phyloP scores from a whole-genome alignment of 2,113 vertebrate species.

The Numenius arquata region DNA sequence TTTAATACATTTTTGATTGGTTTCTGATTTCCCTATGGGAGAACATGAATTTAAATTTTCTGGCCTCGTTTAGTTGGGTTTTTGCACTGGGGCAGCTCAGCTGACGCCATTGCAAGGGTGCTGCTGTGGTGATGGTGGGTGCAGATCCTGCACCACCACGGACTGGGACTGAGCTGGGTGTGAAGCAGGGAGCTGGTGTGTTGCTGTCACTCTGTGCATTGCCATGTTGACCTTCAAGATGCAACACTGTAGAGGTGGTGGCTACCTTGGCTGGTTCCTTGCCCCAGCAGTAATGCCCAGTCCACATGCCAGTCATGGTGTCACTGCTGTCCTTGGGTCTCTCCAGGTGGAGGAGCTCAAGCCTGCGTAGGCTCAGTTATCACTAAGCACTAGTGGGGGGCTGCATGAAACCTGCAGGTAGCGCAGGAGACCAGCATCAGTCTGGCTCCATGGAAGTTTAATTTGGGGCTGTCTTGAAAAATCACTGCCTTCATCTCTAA shows the following conservation, averaged over 20 bases:
- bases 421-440: background rate
- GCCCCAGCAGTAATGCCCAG: background rate
- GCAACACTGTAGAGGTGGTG: background rate
- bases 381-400: accelerated
- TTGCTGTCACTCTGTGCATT: background rate
- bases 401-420: background rate
- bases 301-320: background rate
- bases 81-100: background rate
- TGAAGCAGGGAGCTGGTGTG: accelerated
- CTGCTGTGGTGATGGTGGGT: background rate
- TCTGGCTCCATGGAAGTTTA: background rate
- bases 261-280: background rate
- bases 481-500: background rate
- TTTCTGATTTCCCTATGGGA: background rate
- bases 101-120: background rate
- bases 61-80: background rate
- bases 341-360: background rate
- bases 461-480: background rate
- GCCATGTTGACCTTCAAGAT: background rate
- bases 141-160: no score
- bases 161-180: background rate
- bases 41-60: background rate
- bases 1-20: background rate
- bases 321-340: background rate
- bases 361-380: background rate